Conservation (phyloP, 2,888 invertebrate genomes). For the Ichneumoninae sp. region DNA sequence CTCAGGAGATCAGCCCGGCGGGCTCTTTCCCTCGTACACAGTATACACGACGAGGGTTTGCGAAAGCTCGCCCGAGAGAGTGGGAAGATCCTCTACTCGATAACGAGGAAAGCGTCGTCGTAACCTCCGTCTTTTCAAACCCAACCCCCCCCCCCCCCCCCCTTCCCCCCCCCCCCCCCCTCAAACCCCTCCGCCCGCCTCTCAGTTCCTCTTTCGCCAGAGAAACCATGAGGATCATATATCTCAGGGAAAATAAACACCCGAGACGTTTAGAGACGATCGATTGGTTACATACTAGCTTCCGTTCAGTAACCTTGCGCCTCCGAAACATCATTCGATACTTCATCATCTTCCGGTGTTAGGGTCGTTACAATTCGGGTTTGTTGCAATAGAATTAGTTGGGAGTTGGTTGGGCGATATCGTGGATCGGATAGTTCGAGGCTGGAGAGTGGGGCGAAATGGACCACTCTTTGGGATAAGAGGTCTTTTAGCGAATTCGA, state of each 20-base stretch:
- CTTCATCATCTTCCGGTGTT: background rate
- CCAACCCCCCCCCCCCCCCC: background rate
- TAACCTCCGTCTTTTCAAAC: conserved; percentile 14
- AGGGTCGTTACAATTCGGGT: no score
- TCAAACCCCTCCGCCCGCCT: background rate
- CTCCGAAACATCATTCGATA: background rate
- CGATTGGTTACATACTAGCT: conserved; percentile 12
- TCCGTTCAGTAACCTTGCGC: conserved; percentile 23
- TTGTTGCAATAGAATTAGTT: no score
- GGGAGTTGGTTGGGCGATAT: no score
- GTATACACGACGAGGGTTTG: conserved; percentile 4
- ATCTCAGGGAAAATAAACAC: conserved; percentile 42
- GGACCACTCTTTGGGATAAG: no score
- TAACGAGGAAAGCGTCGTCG: conserved; percentile 46
- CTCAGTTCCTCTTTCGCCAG: conserved; percentile 3
- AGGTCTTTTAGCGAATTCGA: background rate
- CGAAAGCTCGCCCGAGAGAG: conserved; percentile 17
- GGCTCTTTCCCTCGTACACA: conserved; percentile 17
- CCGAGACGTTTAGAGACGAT: background rate
- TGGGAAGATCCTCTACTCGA: conserved; percentile 26
- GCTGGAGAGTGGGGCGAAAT: no score
- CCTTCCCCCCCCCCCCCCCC: background rate
- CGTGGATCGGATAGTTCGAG: no score
- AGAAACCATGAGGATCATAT: conserved; percentile 31
- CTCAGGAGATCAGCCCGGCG: conserved; percentile 33